Evolutionary conservation across 2,113 vertebrate species (phyloP).

Genomic region (Taxidea taxus): DNA sequence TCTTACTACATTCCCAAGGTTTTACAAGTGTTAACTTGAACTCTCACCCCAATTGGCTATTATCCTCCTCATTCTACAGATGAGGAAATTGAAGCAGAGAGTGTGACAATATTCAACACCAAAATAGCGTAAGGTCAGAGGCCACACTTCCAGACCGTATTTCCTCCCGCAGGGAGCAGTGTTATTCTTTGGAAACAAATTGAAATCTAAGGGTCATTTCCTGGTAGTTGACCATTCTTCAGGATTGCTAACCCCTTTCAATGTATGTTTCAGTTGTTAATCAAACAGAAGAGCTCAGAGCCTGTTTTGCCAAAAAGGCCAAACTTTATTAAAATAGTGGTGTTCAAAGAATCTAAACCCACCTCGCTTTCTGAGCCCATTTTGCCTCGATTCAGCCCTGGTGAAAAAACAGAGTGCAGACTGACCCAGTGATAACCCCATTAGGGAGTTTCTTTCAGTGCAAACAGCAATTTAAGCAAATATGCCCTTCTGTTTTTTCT

Average conservation of each 20-base stretch:
- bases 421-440: slow-evolving; percentile 67
- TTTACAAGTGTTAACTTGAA: background rate
- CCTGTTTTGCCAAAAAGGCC: background rate
- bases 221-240: background rate
- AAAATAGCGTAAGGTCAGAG: background rate
- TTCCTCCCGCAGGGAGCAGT: background rate
- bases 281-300: background rate
- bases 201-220: background rate
- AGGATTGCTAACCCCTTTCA: background rate
- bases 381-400: background rate
- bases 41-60: background rate
- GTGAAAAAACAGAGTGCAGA: slow-evolving; percentile 26
- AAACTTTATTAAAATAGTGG: slow-evolving; percentile 15
- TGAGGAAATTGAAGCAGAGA: background rate
- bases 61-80: background rate
- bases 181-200: slow-evolving; percentile 28
- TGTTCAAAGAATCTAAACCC: background rate
- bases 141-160: background rate
- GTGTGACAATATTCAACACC: background rate
- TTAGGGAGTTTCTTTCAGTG: slow-evolving; percentile 38
- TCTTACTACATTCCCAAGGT: background rate
- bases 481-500: slow-evolving; percentile 41
- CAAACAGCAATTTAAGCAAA: slow-evolving; percentile 64
- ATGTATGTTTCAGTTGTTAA: background rate
- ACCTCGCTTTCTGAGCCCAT: background rate